A percentile compares a stretch with the other conserved stretches of the same genome.
Conservation (phyloP, 2,113 vertebrate genomes). For the Corapipo altera region DNA sequence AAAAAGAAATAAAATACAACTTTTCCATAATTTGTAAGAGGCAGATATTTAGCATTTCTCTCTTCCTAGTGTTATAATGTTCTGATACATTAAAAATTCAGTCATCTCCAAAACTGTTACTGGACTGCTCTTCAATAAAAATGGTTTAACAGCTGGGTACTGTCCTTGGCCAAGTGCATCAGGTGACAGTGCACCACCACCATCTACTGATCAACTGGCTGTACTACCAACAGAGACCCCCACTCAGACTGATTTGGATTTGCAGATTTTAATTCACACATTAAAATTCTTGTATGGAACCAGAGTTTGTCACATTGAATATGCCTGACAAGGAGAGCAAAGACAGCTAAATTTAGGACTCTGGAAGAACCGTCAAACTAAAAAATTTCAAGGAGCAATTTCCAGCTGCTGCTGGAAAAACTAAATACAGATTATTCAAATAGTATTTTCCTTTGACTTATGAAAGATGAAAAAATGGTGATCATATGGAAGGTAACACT, state of each 20-base stretch:
- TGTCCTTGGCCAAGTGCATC: not conserved
- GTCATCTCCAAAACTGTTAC: not conserved
- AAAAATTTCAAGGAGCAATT: not conserved
- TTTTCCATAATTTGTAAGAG: not conserved
- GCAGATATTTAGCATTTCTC: not conserved
- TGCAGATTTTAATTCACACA: not conserved
- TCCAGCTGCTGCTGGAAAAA: not conserved
- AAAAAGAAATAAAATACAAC: not conserved
- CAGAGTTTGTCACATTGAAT: not conserved
- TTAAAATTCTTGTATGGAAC: not conserved
- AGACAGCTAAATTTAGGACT: not conserved
- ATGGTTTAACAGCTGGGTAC: not conserved
- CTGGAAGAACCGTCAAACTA: not conserved
- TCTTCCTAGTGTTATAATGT: not conserved
- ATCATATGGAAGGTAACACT: not conserved
- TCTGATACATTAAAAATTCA: not conserved
- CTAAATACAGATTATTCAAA: not conserved
- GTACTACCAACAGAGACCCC: not conserved
- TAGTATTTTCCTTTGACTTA: not conserved
- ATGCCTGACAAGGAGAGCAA: not conserved
- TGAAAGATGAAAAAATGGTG: not conserved
- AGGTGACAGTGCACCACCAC: constrained; percentile 46
- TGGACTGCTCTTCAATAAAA: not conserved
- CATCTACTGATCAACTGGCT: constrained; percentile 40
- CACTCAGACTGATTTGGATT: accelerated